Conservation (phyloP, 2,888 invertebrate genomes). For the Dilophus febrilis region DNA sequence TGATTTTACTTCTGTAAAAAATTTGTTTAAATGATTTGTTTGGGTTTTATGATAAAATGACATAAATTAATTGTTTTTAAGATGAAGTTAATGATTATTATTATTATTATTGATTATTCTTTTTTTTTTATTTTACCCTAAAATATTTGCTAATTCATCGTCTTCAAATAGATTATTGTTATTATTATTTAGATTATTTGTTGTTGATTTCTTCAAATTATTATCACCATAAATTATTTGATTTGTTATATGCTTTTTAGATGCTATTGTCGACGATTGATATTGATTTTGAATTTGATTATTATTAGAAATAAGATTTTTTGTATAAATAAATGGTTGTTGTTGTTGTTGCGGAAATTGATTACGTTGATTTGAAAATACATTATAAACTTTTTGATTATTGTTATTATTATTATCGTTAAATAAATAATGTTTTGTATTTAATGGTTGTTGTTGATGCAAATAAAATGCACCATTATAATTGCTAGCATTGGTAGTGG, state of each 20-base stretch:
- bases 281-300: too few relatives aligned
- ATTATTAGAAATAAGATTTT: too few relatives aligned
- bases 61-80: neutral
- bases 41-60: neutral
- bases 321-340: neutral
- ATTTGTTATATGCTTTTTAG: too few relatives aligned
- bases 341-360: neutral
- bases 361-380: constrained; percentile 11
- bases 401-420: too few relatives aligned
- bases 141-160: constrained; percentile 52
- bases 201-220: neutral
- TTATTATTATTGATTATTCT: too few relatives aligned
- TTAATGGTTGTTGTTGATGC: constrained; percentile 10
- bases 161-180: constrained; percentile 19
- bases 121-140: too few relatives aligned
- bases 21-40: neutral
- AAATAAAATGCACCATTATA: constrained; percentile 11
- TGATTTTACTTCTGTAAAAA: constrained; percentile 24
- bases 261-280: neutral
- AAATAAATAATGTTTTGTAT: neutral
- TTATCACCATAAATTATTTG: too few relatives aligned
- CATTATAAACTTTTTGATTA: constrained; percentile 13
- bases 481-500: neutral
- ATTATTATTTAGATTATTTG: neutral
- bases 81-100: too few relatives aligned